Conservation (phyloP, 2,113 vertebrate genomes). For the Lepus americanus region DNA sequence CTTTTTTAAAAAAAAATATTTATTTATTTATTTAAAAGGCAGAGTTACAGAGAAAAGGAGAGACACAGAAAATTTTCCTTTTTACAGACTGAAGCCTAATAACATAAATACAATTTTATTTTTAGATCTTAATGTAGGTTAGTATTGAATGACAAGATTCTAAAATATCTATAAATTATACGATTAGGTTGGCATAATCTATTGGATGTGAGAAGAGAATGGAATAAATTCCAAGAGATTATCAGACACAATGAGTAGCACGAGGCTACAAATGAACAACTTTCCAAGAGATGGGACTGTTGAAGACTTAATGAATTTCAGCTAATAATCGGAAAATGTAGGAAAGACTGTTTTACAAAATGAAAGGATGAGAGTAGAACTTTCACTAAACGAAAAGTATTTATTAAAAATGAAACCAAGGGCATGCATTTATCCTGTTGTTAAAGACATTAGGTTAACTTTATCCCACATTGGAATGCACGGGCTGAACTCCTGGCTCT, state of each 20-base stretch:
- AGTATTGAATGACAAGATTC: background rate
- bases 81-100: conserved; percentile 13
- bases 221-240: background rate
- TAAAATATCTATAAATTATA: background rate
- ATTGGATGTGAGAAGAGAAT: background rate
- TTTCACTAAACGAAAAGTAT: background rate
- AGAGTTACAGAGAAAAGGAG: too few relatives aligned
- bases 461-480: too few relatives aligned
- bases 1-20: background rate
- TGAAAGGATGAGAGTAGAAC: background rate
- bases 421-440: too few relatives aligned
- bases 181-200: background rate
- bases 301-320: conserved; percentile 35
- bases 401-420: background rate
- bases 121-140: conserved; percentile 20
- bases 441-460: too few relatives aligned
- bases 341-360: background rate
- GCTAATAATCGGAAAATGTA: background rate
- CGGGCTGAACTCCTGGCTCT: too few relatives aligned
- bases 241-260: background rate
- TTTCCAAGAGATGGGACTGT: background rate
- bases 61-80: background rate
- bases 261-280: background rate
- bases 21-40: too few relatives aligned
- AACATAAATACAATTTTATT: background rate